phyloP scores from a whole-genome alignment of 2,113 vertebrate species.

The Xenus cinereus region DNA sequence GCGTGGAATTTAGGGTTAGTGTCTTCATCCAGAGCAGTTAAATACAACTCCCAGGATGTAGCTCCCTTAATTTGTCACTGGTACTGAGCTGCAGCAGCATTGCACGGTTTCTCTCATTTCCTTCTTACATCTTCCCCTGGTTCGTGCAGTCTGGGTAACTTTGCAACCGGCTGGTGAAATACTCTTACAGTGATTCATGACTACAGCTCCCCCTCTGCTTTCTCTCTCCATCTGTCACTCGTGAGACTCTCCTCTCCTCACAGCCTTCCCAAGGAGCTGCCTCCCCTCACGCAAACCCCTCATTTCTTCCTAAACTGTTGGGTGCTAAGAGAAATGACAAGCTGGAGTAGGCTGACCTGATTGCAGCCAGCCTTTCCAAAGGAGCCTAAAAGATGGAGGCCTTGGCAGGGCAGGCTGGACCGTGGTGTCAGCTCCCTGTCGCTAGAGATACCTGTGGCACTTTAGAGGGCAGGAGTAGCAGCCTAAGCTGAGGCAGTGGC shows the following conservation, averaged over 20 bases:
- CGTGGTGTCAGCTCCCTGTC: neutral
- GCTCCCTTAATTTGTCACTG: neutral
- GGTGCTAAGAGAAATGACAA: neutral
- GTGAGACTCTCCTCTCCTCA: neutral
- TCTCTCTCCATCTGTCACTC: constrained; percentile 31
- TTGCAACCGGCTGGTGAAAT: constrained; percentile 37
- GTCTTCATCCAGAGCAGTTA: neutral
- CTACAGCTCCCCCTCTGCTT: constrained; percentile 7
- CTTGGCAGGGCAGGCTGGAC: neutral
- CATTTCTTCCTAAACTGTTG: neutral
- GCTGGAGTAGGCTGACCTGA: neutral
- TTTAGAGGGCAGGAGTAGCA: neutral
- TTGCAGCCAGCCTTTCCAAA: neutral
- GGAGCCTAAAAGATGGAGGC: neutral
- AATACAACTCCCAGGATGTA: neutral
- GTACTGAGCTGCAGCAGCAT: neutral
- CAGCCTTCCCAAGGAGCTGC: neutral
- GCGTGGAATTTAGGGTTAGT: neutral
- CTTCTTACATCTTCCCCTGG: neutral
- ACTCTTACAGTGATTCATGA: constrained; percentile 11
- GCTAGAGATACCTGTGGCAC: accelerated
- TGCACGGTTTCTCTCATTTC: neutral
- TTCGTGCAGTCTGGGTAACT: neutral
- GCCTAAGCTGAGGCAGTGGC: neutral
- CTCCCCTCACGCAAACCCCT: neutral